phyloP scores from a whole-genome alignment of 2,113 vertebrate species.

The Lagenorhynchus albirostris region DNA sequence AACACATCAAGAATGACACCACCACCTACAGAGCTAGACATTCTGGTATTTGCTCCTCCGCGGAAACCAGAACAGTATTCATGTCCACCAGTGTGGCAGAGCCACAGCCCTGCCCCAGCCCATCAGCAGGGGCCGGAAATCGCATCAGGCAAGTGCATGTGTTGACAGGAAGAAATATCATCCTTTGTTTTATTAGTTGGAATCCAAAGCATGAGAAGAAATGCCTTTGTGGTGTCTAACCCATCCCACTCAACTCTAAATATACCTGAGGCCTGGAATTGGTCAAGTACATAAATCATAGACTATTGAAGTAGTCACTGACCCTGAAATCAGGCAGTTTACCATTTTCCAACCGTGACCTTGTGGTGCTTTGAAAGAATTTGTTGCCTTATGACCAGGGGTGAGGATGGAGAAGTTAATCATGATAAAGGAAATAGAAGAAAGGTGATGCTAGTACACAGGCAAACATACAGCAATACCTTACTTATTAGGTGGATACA shows the following conservation, averaged over 20 bases:
- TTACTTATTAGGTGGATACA: neutral
- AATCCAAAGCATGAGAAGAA: slow-evolving; percentile 47
- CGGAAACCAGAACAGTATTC: neutral
- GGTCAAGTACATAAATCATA: neutral
- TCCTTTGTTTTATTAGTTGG: slow-evolving; percentile 32
- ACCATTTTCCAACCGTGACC: neutral
- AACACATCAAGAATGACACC: slow-evolving; percentile 48
- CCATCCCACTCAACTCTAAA: neutral
- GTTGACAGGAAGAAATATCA: slow-evolving; percentile 45
- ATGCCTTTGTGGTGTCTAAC: neutral
- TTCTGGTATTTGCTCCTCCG: neutral
- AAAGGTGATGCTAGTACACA: neutral
- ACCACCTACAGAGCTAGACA: neutral
- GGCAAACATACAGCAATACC: neutral
- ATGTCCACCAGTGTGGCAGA: neutral
- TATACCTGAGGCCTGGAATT: neutral
- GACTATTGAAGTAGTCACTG: neutral
- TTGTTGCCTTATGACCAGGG: neutral
- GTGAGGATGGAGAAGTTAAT: neutral
- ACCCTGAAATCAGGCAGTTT: neutral
- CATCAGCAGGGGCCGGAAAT: neutral
- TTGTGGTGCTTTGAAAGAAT: neutral
- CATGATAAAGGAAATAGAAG: neutral
- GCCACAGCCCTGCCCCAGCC: neutral
- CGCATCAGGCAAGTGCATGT: neutral